Evolutionary conservation across 2,797 vertebrate genomes (phyloP).

Genomic region (Acanthurus leucopareius): DNA sequence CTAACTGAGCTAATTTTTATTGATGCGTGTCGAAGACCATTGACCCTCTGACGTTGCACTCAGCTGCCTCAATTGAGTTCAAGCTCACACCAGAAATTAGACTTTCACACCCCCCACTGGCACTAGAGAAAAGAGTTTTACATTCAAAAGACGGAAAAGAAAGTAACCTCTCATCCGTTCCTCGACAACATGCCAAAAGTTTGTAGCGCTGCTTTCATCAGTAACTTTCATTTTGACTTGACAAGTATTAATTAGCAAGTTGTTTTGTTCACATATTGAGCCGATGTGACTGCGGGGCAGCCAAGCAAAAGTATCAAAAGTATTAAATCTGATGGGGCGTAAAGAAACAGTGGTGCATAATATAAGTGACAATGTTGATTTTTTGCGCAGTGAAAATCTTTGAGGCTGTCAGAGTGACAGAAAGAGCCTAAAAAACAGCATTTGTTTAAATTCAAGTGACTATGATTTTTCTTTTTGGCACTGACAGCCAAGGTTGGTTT

Average conservation of each 20-base stretch:
- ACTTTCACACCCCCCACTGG: conserved; percentile 29
- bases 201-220: conserved; percentile 1
- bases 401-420: not conserved
- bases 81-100: conserved; percentile 33
- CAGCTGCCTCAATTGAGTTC: conserved; percentile 30
- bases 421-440: not conserved
- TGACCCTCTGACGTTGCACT: conserved; percentile 44
- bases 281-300: conserved; percentile 12
- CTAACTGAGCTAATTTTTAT: conserved; percentile 53
- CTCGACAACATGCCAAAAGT: not conserved
- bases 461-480: not conserved
- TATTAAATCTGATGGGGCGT: not conserved
- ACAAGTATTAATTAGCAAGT: conserved; percentile 35
- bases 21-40: conserved; percentile 35
- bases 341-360: not conserved
- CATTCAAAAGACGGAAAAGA: not conserved
- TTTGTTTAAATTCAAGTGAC: not conserved
- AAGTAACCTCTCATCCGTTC: conserved; percentile 1
- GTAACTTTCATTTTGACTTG: conserved; percentile 10
- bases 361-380: not conserved
- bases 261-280: conserved; percentile 16
- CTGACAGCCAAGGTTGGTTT: not conserved
- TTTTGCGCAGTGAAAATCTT: not conserved
- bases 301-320: conserved; percentile 11
- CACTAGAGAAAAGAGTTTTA: conserved; percentile 1